Evolutionary conservation across 2,888 invertebrate genomes (phyloP), one percentile per base, ranked within the genome.

Genomic region (Drosophila fungiperda): DNA sequence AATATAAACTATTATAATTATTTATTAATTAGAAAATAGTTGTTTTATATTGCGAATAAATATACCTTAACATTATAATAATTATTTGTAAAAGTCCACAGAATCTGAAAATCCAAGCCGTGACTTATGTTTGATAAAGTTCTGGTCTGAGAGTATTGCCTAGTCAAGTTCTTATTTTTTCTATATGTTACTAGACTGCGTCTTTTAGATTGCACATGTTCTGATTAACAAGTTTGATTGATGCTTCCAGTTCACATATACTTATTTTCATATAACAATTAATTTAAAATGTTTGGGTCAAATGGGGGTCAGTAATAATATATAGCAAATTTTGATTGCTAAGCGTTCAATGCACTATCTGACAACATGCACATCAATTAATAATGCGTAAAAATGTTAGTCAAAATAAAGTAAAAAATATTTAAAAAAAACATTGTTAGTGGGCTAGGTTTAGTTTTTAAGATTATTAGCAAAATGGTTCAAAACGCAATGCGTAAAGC

Each of bases 241-340:
- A 72, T 63, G 48, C 32, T 57, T 32, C 23, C 8, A 35, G 11
- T 33, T 71, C 17, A 17, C 1, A 17, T 11, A 1, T 9, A 35
- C 20, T 15, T 35, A 4, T 9, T 9, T 17, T 26, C 7, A 15
- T n/a, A 38, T 29, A 40, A 3, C 8, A 23, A 48, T 38, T 6
- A 45, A 23, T 35, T 63, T 35, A 7, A 8, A 15, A 40, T 36
- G 36, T 49, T 38, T 53, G 33, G 52, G 67, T 67, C 61, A 58
- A 48, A 52, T n/a, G 59, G 59, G 64, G 80, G 54, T 76, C 54
- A 71, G 20, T 15, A n/a, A 49, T 60, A 74, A 68, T 48, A 53
- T 8, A 67, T 72, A 53, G 65, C 20, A 45, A 20, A 7, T 20
- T 12, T 20, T 7, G 57, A 72, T 72, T 57, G 29, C 1, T 2